These are phyloP conservation scores for Hypomecis atomaria DNA, from an alignment of 2,888 invertebrate genomes.

Conservation along the genomic window DNA sequence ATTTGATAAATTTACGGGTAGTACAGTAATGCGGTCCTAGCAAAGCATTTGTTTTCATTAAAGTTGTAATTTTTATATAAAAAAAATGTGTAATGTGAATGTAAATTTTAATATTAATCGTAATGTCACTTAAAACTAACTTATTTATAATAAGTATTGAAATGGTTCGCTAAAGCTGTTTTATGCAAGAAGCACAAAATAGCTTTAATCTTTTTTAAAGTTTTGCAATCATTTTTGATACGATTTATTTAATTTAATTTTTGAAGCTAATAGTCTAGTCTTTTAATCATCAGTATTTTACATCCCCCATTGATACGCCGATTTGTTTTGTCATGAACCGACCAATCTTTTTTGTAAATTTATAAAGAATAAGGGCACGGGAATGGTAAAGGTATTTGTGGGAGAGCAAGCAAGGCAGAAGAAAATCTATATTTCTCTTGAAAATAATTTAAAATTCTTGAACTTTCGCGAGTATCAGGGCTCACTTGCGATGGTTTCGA, in stretches of 20 bases:
- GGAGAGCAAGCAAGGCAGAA: constrained; percentile 40
- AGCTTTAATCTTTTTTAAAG: constrained; percentile 16
- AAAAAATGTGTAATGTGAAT: constrained; percentile 52
- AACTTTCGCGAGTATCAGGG: constrained; percentile 63
- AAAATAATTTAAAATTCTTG: constrained; percentile 62
- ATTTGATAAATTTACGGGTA: constrained; percentile 62
- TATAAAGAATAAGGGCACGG: constrained; percentile 62
- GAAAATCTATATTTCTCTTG: constrained; percentile 33
- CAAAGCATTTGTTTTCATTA: constrained; percentile 45
- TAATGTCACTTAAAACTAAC: constrained; percentile 63
- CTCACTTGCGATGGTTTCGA: constrained; percentile 67
- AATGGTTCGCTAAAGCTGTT: constrained; percentile 29
- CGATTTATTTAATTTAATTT: constrained; percentile 52
- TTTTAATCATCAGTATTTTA: constrained; percentile 54
- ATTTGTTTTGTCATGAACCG: constrained; percentile 53
- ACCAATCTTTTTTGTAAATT: constrained; percentile 75
- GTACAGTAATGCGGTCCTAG: constrained; percentile 55
- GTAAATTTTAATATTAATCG: constrained; percentile 55
- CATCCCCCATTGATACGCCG: constrained; percentile 53
- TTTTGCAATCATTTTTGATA: constrained; percentile 43
- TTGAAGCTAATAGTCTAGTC: constrained; percentile 61
- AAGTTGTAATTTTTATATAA: constrained; percentile 50
- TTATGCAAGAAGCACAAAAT: constrained; percentile 27
- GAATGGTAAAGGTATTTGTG: constrained; percentile 47
- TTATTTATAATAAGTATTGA: constrained; percentile 25